Evolutionary conservation across 2,888 invertebrate species (phyloP).

Genomic region (Apomyelois bistriatella): DNA sequence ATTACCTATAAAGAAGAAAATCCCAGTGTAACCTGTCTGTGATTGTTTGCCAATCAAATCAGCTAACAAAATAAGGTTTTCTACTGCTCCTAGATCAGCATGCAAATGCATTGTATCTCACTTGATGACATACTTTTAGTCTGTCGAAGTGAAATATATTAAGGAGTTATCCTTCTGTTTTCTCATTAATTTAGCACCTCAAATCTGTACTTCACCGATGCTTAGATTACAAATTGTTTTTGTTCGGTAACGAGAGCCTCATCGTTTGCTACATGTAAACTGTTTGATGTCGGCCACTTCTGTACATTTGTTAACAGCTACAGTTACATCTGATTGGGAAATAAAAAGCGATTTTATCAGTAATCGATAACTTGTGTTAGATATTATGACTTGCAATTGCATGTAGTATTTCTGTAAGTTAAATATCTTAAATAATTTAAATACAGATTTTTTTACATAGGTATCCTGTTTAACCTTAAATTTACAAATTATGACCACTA

Average conservation of each 20-base stretch:
- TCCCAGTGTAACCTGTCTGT: too few species aligned
- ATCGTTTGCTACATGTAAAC: constrained; percentile 8
- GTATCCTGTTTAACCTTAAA: too few species aligned
- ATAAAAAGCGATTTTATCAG: not conserved
- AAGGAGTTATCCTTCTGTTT: not conserved
- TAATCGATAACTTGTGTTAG: not conserved
- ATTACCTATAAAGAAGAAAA: too few species aligned
- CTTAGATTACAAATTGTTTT: constrained; percentile 9
- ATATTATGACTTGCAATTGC: not conserved
- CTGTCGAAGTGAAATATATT: too few species aligned
- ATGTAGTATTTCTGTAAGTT: not conserved
- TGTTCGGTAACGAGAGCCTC: constrained; percentile 8
- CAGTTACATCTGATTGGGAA: constrained; percentile 5
- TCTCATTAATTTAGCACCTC: not conserved
- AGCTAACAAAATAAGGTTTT: too few species aligned
- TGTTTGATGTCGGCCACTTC: not conserved
- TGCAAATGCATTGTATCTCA: too few species aligned
- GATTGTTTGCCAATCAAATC: too few species aligned
- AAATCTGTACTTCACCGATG: constrained; percentile 2
- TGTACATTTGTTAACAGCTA: not conserved
- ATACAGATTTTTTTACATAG: too few species aligned
- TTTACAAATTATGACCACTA: too few species aligned
- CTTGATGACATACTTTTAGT: too few species aligned
- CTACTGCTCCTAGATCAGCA: too few species aligned
- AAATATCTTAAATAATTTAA: too few species aligned